Base-by-base conservation (phyloP, 2,113 vertebrate species). In the Nannospalax galili region DNA sequence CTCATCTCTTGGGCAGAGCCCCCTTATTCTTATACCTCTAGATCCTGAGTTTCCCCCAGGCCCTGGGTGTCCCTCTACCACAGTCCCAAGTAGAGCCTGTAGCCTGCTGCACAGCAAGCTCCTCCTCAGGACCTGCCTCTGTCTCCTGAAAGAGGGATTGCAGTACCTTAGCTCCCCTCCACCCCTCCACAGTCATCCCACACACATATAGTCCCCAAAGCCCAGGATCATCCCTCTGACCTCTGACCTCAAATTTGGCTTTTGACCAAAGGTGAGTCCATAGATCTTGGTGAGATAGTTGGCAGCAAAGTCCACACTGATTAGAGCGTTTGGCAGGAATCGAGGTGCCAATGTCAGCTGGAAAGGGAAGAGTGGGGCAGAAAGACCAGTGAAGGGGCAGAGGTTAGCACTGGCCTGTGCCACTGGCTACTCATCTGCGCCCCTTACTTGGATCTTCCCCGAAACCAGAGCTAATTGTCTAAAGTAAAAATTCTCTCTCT, bases 281-380 rank as follows among this genome's bases (percentile, higher is more conserved):
- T 99, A 99, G 98, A 99, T 99, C 97, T 98, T 99, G 58, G 99
- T 99, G 58, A 99, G 99, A 96, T 99, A 99, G 98, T 99, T 99
- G 84, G 99, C 99, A 88, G 99, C 99, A 85, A 99, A 99, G 97
- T 99, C 99, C 88, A 99, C 99, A 64, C 99, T 99, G 94, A 99
- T 98, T 98, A 99, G 98, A 80, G 99, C 98, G 3, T 98, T 98
- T 3, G 99, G 99, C 30, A 99, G 98, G 96, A 98, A 99, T 89
- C 98, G 99, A 0, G 99, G 99, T 92, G 99, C 99, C 94, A 98
- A 95, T 1, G 99, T 99, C 77, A 99, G 98, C 99, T 99, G 97
- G 48, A 98, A 98, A 97, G 96, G 84, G 75, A 92, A 88, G 72
- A 92, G 42, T 48, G 24, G 11, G 74, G 20, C 20, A 79, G 60